phyloP scores from a whole-genome alignment of 2,888 invertebrate genomes.

The Nasonovia ribisnigri region DNA sequence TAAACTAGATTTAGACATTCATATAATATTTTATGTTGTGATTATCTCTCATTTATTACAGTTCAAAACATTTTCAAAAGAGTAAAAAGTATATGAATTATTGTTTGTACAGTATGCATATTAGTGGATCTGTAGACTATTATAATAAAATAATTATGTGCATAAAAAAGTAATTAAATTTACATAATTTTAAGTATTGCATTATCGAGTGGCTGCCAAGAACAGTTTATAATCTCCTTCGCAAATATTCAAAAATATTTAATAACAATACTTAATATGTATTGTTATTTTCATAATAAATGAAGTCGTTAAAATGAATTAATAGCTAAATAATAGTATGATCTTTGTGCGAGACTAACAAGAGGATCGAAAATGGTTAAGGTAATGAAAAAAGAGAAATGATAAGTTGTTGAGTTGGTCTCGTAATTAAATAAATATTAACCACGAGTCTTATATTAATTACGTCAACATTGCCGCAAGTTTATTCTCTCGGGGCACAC shows the following conservation, averaged over 20 bases:
- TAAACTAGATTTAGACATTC: background rate
- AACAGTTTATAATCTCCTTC: background rate
- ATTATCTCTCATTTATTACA: background rate
- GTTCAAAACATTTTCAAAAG: background rate
- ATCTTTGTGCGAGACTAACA: slow-evolving; percentile 33
- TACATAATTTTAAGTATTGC: background rate
- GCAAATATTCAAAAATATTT: background rate
- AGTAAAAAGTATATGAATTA: background rate
- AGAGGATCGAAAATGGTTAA: background rate
- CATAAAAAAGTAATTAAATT: background rate
- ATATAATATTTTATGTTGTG: background rate
- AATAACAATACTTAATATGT: background rate
- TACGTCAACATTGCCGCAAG: slow-evolving; percentile 38
- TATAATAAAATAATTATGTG: background rate
- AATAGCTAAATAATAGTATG: slow-evolving; percentile 52
- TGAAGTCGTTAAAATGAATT: slow-evolving; percentile 49
- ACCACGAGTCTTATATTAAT: slow-evolving; percentile 56
- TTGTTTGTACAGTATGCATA: background rate
- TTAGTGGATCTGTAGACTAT: background rate
- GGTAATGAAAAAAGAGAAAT: slow-evolving; percentile 49
- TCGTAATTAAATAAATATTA: slow-evolving; percentile 61
- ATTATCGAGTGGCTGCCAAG: background rate
- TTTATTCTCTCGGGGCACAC: slow-evolving; percentile 52
- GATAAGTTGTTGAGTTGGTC: slow-evolving; percentile 54
- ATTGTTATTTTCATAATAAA: slow-evolving; percentile 33